Evolutionary conservation across 2,797 vertebrate species (phyloP).

Genomic region (Epinephelus malabaricus): DNA sequence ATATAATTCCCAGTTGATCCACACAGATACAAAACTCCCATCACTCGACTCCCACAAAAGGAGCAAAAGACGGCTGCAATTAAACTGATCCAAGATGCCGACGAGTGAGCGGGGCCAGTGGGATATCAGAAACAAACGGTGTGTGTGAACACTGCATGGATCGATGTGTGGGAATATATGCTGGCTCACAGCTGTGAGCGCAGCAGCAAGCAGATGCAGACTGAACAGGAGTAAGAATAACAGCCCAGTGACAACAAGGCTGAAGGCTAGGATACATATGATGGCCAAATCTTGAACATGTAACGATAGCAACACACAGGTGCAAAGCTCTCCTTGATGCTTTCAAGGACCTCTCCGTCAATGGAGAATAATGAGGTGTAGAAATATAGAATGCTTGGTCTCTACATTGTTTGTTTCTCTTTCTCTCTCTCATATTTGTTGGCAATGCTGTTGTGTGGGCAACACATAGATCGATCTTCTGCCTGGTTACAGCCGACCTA

Average conservation of each 20-base stretch:
- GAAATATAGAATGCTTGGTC: conserved; percentile 1
- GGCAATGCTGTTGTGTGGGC: conserved; percentile 60
- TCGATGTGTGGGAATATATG: conserved; percentile 48
- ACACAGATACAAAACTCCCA: conserved; percentile 28
- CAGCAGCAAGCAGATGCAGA: conserved; percentile 32
- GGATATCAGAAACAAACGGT: conserved; percentile 36
- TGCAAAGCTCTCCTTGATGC: background rate
- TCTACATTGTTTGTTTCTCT: conserved; percentile 18
- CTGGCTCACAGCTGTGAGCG: conserved; percentile 54
- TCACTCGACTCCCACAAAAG: conserved; percentile 29
- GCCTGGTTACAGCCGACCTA: conserved; percentile 53
- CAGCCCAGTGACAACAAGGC: background rate
- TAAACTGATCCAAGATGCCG: conserved; percentile 37
- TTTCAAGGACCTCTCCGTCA: conserved; percentile 15
- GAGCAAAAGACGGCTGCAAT: conserved; percentile 30
- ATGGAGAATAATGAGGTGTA: background rate
- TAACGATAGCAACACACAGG: background rate
- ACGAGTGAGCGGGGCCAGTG: conserved; percentile 30
- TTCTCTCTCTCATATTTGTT: conserved; percentile 32
- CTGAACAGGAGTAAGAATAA: conserved; percentile 2
- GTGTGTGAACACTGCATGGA: conserved; percentile 29
- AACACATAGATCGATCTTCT: conserved; percentile 52
- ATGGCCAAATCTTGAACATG: no score
- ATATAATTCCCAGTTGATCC: conserved; percentile 39
- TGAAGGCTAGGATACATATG: background rate